phyloP scores from a whole-genome alignment of 2,113 vertebrate species.

The Deroptyus accipitrinus region DNA sequence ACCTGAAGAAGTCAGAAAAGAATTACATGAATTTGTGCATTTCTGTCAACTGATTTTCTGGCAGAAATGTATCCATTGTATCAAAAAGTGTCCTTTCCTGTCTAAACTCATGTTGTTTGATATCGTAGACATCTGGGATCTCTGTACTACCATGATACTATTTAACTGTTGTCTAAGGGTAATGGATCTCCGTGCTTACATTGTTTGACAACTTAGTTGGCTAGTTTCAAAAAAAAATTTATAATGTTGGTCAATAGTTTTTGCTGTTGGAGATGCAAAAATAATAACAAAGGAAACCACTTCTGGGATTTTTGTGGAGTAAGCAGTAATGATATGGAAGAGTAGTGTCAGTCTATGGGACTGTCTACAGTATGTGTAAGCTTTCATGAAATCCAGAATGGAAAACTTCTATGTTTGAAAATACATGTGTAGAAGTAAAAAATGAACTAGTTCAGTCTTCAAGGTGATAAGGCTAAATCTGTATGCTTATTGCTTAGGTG shows the following conservation, averaged over 20 bases:
- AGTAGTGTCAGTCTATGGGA: not conserved
- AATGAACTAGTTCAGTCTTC: not conserved
- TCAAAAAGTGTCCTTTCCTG: not conserved
- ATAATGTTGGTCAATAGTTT: not conserved
- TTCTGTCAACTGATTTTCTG: not conserved
- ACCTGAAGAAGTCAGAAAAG: not conserved
- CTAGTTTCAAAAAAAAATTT: not conserved
- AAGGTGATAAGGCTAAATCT: not conserved
- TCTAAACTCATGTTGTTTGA: not conserved
- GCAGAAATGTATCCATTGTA: not conserved
- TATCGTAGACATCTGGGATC: not conserved
- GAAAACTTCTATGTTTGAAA: not conserved
- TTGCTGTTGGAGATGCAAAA: not conserved
- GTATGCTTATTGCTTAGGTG: not conserved
- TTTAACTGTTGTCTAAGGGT: not conserved
- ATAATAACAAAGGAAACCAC: not conserved
- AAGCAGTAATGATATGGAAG: not conserved
- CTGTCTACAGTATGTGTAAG: not conserved
- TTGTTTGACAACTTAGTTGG: not conserved
- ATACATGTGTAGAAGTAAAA: not conserved
- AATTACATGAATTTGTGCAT: not conserved
- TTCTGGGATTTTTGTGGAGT: not conserved
- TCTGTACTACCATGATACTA: not conserved
- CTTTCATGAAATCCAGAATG: not conserved
- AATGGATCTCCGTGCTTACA: not conserved